Evolutionary conservation across 2,888 invertebrate genomes (phyloP).

Genomic region (Cryptosula pallasiana): DNA sequence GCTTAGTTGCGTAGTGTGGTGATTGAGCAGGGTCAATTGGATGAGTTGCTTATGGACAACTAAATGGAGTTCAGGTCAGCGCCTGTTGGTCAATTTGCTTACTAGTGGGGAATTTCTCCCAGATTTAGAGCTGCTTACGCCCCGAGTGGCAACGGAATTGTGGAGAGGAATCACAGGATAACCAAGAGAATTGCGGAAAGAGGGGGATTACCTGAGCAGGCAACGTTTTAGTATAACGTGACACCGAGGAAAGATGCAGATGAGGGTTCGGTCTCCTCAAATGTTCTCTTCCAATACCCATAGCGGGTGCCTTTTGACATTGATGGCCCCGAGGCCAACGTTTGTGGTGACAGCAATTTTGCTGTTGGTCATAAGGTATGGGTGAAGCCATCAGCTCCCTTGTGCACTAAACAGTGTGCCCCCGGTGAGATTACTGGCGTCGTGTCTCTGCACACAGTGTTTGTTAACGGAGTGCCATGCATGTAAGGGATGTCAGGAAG

Average conservation of each 20-base stretch:
- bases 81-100: background rate
- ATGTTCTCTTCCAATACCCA: background rate
- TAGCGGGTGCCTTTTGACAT: background rate
- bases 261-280: background rate
- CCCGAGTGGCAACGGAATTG: too few species aligned
- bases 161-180: too few species aligned
- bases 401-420: background rate
- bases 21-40: too few species aligned
- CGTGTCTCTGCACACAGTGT: background rate
- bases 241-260: background rate
- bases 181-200: background rate
- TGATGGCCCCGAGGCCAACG: background rate
- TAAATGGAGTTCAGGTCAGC: background rate
- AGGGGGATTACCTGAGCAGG: background rate
- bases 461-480: too few species aligned
- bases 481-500: too few species aligned
- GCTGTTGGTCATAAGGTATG: background rate
- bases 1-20: background rate
- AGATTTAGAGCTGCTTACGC: too few species aligned
- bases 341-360: background rate
- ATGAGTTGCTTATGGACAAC: too few species aligned
- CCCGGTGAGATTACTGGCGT: background rate
- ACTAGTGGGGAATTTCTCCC: background rate
- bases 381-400: too few species aligned
- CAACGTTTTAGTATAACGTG: background rate